Base-by-base conservation (phyloP, 2,888 invertebrate genomes). In the Scrobipalpa costella region DNA sequence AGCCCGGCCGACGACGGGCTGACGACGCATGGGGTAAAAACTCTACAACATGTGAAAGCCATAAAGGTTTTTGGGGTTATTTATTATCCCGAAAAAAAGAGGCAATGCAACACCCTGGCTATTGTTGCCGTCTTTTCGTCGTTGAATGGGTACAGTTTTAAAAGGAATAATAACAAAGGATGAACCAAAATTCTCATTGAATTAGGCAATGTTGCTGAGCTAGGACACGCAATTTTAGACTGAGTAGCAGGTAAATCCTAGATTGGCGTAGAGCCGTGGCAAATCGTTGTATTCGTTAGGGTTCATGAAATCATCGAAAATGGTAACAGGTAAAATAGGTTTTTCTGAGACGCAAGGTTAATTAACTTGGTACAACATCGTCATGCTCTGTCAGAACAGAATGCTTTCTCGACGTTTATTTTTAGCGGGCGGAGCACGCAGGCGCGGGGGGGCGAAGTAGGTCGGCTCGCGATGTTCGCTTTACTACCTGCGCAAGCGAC, bases 321-420 rank as follows among this genome's bases (percentile, higher is more conserved):
- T n/a, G n/a, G n/a, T n/a, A n/a, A n/a, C n/a, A n/a, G 7, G 36
- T 5, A 44, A 44, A 15, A n/a, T 2, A 44, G 6, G 6, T 3
- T n/a, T 15, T 2, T 15, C 8, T 44, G 44, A 44, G 15, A 7
- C n/a, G n/a, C 11, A 13, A 21, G 13, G 13, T 52, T 27, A 52
- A 52, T 52, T 52, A n/a, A 7, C 27, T 34, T 55, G 34, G 15
- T 40, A 40, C 17, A 58, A 58, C 58, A 58, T 38, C 36, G 13
- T 58, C 58, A 58, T 58, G 57, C 2, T 36, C 15, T 58, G 36
- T 61, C 61, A 36, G 68, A 68, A 66, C 65, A 62, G 68, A 65
- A 66, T 78, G 78, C 82, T 86, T 85, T 85, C 85, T 81, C 82
- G 84, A 82, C 79, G 72, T 76, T 76, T 86, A 86, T 85, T 82